phyloP scores from a whole-genome alignment of 2,113 vertebrate species.

The Pelvicachromis taeniatus region DNA sequence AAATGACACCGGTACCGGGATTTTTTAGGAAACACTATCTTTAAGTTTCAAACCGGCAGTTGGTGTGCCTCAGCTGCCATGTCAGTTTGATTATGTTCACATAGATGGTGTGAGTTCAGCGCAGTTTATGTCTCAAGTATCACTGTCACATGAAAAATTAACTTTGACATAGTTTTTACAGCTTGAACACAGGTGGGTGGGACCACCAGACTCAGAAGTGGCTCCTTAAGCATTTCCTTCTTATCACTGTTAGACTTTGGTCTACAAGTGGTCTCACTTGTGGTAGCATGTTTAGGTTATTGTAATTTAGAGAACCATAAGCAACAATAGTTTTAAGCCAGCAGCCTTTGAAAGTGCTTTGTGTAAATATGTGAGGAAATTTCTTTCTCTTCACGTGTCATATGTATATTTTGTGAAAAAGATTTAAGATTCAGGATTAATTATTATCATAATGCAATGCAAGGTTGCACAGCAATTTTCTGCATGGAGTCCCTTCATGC shows the following conservation, averaged over 20 bases:
- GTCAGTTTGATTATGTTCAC: not conserved
- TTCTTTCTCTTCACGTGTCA: not conserved
- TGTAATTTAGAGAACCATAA: not conserved
- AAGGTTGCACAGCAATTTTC: not conserved
- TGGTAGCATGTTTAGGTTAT: not conserved
- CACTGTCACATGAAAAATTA: slow-evolving; percentile 9
- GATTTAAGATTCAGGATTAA: not conserved
- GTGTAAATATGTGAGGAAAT: not conserved
- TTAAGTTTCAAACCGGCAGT: not conserved
- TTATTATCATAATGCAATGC: not conserved
- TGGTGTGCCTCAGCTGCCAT: not conserved
- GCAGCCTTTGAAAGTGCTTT: not conserved
- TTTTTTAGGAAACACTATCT: not conserved
- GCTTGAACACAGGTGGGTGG: slow-evolving; percentile 16
- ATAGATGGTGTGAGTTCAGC: not conserved
- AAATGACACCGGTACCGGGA: not conserved
- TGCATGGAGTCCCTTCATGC: not conserved
- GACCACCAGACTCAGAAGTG: not conserved
- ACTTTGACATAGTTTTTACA: slow-evolving; percentile 13
- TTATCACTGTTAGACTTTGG: slow-evolving; percentile 40
- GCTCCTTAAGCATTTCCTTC: not conserved
- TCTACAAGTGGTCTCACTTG: slow-evolving; percentile 12
- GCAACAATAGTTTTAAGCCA: not conserved
- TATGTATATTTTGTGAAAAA: not conserved
- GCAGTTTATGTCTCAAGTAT: not conserved